These are phyloP conservation scores for Ramphastos sulfuratus DNA, from an alignment of 2,113 vertebrate species.

Conservation along the genomic window DNA sequence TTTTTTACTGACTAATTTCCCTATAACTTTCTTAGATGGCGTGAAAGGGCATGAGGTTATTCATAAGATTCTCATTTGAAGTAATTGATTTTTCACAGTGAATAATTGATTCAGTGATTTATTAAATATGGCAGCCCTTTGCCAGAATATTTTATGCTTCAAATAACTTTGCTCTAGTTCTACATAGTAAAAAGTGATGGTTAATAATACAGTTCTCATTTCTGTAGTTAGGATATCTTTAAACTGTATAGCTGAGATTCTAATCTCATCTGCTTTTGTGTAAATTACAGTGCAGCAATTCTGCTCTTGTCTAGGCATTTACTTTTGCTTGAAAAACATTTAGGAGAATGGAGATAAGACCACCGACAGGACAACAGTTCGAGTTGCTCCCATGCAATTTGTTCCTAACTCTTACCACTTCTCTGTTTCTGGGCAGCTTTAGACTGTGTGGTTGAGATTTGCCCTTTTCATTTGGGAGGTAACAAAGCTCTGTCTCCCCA, in stretches of 20 bases:
- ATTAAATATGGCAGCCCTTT: conserved; percentile 52
- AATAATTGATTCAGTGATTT: conserved; percentile 70
- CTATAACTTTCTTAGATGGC: conserved; percentile 52
- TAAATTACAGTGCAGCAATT: neutral
- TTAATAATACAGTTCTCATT: conserved; percentile 30
- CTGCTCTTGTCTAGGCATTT: neutral
- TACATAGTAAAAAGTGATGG: conserved; percentile 50
- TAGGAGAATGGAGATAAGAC: neutral
- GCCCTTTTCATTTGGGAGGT: neutral
- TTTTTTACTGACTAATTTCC: conserved; percentile 36
- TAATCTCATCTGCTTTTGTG: conserved; percentile 19
- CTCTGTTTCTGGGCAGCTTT: neutral
- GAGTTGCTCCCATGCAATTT: neutral
- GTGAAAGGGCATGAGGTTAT: conserved; percentile 60
- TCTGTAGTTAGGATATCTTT: conserved; percentile 13
- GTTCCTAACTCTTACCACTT: neutral
- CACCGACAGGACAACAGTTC: neutral
- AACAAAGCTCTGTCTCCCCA: neutral
- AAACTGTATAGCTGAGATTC: neutral
- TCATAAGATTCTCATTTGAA: conserved; percentile 62
- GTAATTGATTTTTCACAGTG: conserved; percentile 67
- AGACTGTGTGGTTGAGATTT: neutral
- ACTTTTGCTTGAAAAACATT: neutral
- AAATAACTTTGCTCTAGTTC: conserved; percentile 47
- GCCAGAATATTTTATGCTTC: conserved; percentile 56